Conservation (phyloP, 2,888 invertebrate genomes). For the Rugalucina vietnamica region DNA sequence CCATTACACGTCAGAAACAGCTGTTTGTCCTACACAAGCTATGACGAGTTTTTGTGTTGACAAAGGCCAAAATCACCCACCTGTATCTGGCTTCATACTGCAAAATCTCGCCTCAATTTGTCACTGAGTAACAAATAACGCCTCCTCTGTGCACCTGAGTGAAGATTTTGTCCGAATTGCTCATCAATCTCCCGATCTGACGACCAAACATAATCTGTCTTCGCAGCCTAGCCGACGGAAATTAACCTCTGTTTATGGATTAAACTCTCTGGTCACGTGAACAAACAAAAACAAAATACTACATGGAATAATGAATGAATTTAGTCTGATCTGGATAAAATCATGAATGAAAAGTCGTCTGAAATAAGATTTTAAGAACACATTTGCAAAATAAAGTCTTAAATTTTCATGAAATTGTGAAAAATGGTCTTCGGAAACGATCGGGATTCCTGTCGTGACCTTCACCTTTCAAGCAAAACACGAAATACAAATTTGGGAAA, state of each 20-base stretch:
- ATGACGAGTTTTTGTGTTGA: neutral
- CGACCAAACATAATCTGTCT: neutral
- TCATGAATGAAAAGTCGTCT: neutral
- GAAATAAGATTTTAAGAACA: neutral
- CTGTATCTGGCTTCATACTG: conserved; percentile 57
- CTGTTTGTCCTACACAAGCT: conserved; percentile 3
- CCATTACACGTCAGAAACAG: conserved; percentile 8
- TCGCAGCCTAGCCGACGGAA: neutral
- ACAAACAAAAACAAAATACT: conserved; percentile 25
- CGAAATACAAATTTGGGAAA: neutral
- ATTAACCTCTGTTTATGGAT: conserved; percentile 25
- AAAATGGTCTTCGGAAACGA: neutral
- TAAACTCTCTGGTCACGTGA: conserved; percentile 42
- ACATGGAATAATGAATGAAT: neutral
- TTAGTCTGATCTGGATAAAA: neutral
- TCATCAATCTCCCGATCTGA: neutral
- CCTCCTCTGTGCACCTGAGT: neutral
- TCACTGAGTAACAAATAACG: neutral
- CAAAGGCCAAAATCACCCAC: conserved; percentile 26
- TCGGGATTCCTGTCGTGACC: neutral
- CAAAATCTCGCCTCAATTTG: neutral
- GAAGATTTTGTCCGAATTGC: neutral
- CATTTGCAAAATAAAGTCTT: neutral
- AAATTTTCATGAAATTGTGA: neutral
- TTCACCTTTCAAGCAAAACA: neutral